Evolutionary conservation across 2,797 vertebrate genomes (phyloP).

Genomic region (Xenops minutus): DNA sequence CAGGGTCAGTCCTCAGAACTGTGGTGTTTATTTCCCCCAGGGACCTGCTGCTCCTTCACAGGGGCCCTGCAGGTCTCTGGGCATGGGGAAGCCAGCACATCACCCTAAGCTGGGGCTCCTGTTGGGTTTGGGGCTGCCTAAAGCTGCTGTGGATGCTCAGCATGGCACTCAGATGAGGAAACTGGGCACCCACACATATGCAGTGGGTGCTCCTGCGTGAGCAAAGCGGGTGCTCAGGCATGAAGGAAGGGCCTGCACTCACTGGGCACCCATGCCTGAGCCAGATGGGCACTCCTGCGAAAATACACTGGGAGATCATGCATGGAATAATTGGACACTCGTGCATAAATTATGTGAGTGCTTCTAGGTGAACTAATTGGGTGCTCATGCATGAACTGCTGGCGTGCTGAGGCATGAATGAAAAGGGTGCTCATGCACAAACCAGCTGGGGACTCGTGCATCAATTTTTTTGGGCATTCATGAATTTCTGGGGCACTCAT

Average conservation of each 20-base stretch:
- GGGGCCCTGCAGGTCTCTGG: rapidly evolving
- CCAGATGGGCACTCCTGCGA: not conserved
- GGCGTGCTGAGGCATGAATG: not conserved
- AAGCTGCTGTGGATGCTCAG: not conserved
- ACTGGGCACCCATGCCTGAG: not conserved
- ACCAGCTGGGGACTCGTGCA: not conserved
- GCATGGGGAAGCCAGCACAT: rapidly evolving
- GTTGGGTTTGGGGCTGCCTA: not conserved
- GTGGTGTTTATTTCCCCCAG: rapidly evolving
- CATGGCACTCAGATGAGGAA: rapidly evolving
- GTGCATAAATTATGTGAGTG: not conserved
- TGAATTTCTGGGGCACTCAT: not conserved
- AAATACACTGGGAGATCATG: not conserved
- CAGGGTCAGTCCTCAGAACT: not conserved
- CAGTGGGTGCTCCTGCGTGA: rapidly evolving
- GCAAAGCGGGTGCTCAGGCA: not conserved
- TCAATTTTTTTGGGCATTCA: not conserved
- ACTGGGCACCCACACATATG: rapidly evolving
- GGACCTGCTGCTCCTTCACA: not conserved
- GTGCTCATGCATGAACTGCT: not conserved
- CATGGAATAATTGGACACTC: not conserved
- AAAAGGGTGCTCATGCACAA: not conserved
- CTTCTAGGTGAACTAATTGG: not conserved
- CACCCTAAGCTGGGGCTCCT: rapidly evolving
- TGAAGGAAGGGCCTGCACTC: not conserved